Evolutionary conservation across 2,888 invertebrate species (phyloP), one percentile per base, ranked within the genome.

Genomic region (Ormyrus thymus): DNA sequence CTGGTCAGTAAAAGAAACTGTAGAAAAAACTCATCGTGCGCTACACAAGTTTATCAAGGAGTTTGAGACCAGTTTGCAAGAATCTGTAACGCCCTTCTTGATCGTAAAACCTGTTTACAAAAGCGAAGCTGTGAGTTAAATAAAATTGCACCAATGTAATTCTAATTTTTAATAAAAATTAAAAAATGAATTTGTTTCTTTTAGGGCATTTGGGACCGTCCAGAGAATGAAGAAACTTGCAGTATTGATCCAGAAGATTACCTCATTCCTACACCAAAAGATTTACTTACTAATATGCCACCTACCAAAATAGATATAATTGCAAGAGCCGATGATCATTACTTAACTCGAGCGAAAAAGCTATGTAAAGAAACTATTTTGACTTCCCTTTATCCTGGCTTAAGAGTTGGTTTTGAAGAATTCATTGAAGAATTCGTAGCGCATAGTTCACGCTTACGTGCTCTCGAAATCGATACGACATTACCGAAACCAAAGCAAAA

Each of bases 1-100:
- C 88, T 98, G 97, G 94, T 95, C 97, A 51, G 94, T 99, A 74
- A 97, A 96, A 84, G 95, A 96, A 83, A 95, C 97, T 0, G 94
- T 97, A 0, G 95, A 95, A 58, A 97, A 96, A 86, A 95, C 97
- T 0, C 98, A 98, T 87, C 94, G 95, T 81, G 95, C 94, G 29
- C 91, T 98, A 9, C 95, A 96, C 87, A 97, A 97, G 88, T 95
- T 95, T 86, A 94, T 97, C 50, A 95, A 95, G 86, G 95, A 97
- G 86, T 98, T 95, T 90, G 95, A 96, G 91, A 94, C 93, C 81
- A 86, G 89, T 76, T 81, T 92, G 53, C 90, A 87, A 5, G 84
- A 86, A 10, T 84, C 71, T 7, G 88, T 86, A 0, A 82, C 83
- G 7, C 76, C 84, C 0, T 87, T 84, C 59, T 81, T 89, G 50